Base-by-base conservation (phyloP, 2,888 invertebrate species). In the Trisateles emortualis region DNA sequence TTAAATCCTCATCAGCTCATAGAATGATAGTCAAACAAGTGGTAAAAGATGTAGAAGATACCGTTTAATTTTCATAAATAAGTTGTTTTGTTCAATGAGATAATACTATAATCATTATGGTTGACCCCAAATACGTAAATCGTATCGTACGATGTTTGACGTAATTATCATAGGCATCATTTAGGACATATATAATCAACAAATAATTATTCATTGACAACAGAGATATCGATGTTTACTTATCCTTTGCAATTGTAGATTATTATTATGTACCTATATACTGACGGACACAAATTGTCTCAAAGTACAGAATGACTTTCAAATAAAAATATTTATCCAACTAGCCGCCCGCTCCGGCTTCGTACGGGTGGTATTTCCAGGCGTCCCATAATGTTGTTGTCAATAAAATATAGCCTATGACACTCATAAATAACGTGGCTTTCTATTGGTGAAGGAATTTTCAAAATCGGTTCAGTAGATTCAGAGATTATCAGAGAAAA, bases 121-220 rank as follows among this genome's bases (percentile, higher is more conserved):
- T 52, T 66, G 72, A 70, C 73, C 74, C 69, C 72, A 62, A 73
- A 68, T 55, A 54, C 64, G 57, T 65, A 70, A 61, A 76, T 71
- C 72, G 70, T 52, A 76, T 71, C 72, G 70, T 52, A 66, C 51
- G 61, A 52, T 64, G 61, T 61, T 72, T 77, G 79, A 75, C 78
- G 78, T 66, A 72, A 56, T 39, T 53, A 64, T 68, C 59, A 19
- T 54, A 58, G 64, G 52, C 59, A 53, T 24, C 53, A 44, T 54
- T 62, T 58, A 43, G 46, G 43, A 47, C 49, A 43, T 46, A 13
- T 22, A n/a, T 38, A 43, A 35, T 42, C 26, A 36, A n/a, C 36
- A 29, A n/a, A 17, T 5, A 14, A 46, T 29, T 24, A 9, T 14
- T 14, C 33, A 38, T 19, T 19, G 38, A 38, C 16, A n/a, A 5